Conservation (phyloP, 2,113 vertebrate species). For the Cisticola juncidis region DNA sequence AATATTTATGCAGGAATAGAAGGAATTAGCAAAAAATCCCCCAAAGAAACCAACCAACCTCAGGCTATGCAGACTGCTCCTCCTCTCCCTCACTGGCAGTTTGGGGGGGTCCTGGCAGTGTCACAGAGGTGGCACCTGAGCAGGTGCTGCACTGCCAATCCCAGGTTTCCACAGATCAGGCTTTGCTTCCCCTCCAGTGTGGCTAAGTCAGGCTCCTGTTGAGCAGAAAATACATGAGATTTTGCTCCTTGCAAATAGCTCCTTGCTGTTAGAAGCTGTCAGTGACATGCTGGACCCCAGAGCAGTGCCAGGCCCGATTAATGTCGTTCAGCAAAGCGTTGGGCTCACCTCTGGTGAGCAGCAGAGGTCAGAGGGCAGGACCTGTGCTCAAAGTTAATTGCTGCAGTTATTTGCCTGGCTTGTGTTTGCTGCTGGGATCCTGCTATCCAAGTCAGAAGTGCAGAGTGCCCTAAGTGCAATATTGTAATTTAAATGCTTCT, state of each 20-base stretch:
- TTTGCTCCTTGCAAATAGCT: neutral
- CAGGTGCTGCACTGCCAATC: neutral
- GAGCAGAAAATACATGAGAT: neutral
- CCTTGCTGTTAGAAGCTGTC: neutral
- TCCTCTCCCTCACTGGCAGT: neutral
- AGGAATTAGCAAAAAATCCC: neutral
- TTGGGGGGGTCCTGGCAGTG: neutral
- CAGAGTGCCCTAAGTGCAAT: neutral
- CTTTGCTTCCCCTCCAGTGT: neutral
- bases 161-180: neutral
- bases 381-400: conserved; percentile 33
- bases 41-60: neutral
- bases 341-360: neutral
- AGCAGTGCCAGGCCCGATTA: neutral
- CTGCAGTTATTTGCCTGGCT: conserved; percentile 23
- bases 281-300: neutral
- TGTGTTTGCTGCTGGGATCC: conserved; percentile 22
- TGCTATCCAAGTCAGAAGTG: neutral
- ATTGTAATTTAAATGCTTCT: conserved; percentile 33
- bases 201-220: neutral
- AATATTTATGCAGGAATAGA: neutral
- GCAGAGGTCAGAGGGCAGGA: conserved; percentile 7
- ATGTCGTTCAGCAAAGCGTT: neutral
- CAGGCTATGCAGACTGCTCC: neutral
- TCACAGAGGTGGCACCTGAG: neutral